Evolutionary conservation across 2,113 vertebrate genomes (phyloP).

Genomic region (Pantherophis guttatus): DNA sequence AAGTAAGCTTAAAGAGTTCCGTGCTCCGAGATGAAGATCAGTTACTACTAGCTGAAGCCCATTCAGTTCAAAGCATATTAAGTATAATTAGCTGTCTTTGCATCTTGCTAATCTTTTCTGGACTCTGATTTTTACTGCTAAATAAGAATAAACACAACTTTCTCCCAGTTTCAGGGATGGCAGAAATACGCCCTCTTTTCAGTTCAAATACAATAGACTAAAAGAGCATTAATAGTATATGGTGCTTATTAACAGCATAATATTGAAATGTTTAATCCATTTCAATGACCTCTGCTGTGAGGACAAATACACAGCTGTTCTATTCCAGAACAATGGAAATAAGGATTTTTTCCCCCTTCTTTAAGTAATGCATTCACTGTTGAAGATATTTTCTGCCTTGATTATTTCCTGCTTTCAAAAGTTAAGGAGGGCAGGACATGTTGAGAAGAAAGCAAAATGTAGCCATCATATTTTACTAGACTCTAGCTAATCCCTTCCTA

Average conservation of each 20-base stretch:
- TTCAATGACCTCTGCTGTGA: conserved; percentile 31
- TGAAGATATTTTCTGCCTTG: conserved; percentile 59
- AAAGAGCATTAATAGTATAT: conserved; percentile 24
- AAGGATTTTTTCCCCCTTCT: conserved; percentile 1
- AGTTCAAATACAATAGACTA: conserved; percentile 9
- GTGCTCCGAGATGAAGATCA: neutral
- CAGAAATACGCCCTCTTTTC: neutral
- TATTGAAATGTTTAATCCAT: conserved; percentile 25
- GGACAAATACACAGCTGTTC: neutral
- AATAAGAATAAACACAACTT: conserved; percentile 22
- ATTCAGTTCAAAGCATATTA: neutral
- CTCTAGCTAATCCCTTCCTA: conserved; percentile 66
- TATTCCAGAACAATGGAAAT: conserved; percentile 52
- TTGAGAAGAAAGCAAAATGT: conserved; percentile 52
- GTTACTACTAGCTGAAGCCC: neutral
- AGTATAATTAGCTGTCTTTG: neutral
- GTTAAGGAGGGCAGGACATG: conserved; percentile 53
- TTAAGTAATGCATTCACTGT: conserved; percentile 38
- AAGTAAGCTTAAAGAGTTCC: neutral
- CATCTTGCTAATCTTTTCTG: neutral
- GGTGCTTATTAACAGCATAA: conserved; percentile 21
- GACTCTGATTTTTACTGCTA: conserved; percentile 5
- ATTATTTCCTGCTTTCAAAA: conserved; percentile 55
- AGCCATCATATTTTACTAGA: conserved; percentile 59
- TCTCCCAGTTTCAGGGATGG: conserved; percentile 9